phyloP scores from a whole-genome alignment of 2,113 vertebrate genomes.

The Peromyscus leucopus region DNA sequence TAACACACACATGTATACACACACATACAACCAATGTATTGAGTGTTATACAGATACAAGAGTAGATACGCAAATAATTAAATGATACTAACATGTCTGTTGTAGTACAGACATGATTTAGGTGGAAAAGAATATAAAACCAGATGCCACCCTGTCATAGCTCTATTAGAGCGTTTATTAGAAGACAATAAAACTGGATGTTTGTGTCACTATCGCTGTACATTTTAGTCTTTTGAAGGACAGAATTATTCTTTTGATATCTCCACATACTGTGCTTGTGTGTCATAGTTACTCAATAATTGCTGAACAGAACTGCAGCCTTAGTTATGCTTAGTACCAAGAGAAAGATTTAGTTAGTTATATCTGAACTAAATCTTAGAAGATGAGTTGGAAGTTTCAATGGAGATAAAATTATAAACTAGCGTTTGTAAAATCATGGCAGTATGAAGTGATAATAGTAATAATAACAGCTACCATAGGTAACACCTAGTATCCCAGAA shows the following conservation, averaged over 20 bases:
- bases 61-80: neutral
- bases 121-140: neutral
- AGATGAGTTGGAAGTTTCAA: slow-evolving; percentile 10
- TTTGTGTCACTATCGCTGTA: neutral
- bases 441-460: neutral
- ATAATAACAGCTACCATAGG: neutral
- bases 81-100: neutral
- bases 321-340: neutral
- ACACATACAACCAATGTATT: neutral
- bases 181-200: neutral
- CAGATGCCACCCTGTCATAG: neutral
- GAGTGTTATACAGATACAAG: neutral
- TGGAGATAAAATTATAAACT: slow-evolving; percentile 11
- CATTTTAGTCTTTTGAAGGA: neutral
- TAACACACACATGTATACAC: too few species aligned
- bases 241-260: neutral
- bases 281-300: neutral
- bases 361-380: slow-evolving; percentile 22
- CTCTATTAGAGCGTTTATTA: neutral
- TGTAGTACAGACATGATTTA: neutral
- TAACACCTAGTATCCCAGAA: neutral
- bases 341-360: neutral
- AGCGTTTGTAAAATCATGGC: neutral
- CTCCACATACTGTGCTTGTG: neutral
- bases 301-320: neutral